phyloP scores from a whole-genome alignment of 37 sponge, comb jelly and placozoan genomes.

The Geodia barretti region DNA sequence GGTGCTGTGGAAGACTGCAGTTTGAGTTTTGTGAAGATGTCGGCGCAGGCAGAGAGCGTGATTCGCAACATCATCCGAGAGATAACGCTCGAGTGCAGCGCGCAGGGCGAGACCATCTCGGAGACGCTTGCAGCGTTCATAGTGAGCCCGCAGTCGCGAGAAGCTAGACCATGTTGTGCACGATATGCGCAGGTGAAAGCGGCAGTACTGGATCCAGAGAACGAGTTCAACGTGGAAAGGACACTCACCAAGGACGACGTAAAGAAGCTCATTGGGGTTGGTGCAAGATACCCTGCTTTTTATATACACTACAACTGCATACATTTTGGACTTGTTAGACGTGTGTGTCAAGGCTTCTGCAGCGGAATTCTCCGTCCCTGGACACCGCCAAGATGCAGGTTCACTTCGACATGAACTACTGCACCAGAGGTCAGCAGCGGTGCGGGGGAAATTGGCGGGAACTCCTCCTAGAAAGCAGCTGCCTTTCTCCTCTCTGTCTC shows the following conservation, averaged over 20 bases:
- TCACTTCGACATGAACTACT: constrained; percentile 99
- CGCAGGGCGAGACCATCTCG: constrained; percentile 81
- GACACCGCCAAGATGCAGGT: constrained; percentile 99
- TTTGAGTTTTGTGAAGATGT: constrained; percentile 4
- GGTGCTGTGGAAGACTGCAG: no score
- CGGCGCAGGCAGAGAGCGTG: constrained; percentile 94
- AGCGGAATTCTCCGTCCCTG: constrained; percentile 78
- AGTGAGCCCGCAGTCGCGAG: constrained; percentile 68
- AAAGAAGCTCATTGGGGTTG: constrained; percentile 86
- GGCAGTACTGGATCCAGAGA: constrained; percentile 95
- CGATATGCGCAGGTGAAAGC: constrained; percentile 96
- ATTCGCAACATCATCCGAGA: constrained; percentile 97
- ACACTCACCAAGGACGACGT: constrained; percentile 96
- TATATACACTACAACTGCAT: no score
- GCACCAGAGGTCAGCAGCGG: constrained; percentile 70
- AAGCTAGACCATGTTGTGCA: background rate
- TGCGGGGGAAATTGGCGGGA: background rate
- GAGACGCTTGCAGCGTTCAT: constrained; percentile 98
- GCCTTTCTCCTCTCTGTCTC: background rate
- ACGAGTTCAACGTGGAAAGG: constrained; percentile 93
- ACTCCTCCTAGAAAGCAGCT: background rate
- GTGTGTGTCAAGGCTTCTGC: constrained; percentile 80
- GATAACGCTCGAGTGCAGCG: constrained; percentile 84
- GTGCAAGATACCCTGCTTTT: background rate
- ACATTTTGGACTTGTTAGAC: constrained; percentile 32